Evolutionary conservation across 2,113 vertebrate species (phyloP), one percentile per base, ranked within the genome.

Genomic region (Peromyscus polionotus): DNA sequence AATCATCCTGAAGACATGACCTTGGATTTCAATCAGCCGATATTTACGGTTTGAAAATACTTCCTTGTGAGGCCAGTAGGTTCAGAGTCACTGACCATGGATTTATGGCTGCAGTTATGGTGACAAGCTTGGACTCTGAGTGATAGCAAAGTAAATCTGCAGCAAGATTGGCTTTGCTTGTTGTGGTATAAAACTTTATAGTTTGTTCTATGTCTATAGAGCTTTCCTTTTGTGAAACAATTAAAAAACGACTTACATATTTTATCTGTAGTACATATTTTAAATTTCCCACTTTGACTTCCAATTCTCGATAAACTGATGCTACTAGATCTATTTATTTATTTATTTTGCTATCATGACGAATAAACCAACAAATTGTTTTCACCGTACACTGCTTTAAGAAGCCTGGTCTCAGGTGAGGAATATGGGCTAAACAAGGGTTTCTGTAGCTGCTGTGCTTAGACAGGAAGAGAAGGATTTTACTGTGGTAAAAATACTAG

Each of bases 11-110:
- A 92, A 97, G 92, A 75, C 94, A 95, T 93, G 70, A 89, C 97
- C 95, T 89, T 97, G 95, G 88, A 96, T 93, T 98, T 96, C 96
- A 95, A 68, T 98, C 67, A 13, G 96, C 88, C 68, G 95, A 76
- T 98, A 97, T 98, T 98, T 98, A 97, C 92, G 88, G 73, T 76
- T 93, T 98, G 68, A 63, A 98, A 98, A 97, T 95, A 79, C 68
- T 68, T 95, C 76, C 81, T 95, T 96, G 96, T 92, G 98, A 98
- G 98, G 65, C 51, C 95, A 95, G 91, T 95, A 98, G 79, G 91
- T 88, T 97, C 26, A 88, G n/a, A 96, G 95, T 97, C 89, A 88
- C 92, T 95, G 89, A 77, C 93, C 93, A 39, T 94, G 68, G 97
- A 95, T 98, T 98, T 98, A 96, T 98, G 91, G 51, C 68, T 97